A percentile compares a stretch with the other conserved stretches of the same genome.
Evolutionary conservation across 2,113 vertebrate genomes (phyloP).

Genomic region (Oplegnathus fasciatus): DNA sequence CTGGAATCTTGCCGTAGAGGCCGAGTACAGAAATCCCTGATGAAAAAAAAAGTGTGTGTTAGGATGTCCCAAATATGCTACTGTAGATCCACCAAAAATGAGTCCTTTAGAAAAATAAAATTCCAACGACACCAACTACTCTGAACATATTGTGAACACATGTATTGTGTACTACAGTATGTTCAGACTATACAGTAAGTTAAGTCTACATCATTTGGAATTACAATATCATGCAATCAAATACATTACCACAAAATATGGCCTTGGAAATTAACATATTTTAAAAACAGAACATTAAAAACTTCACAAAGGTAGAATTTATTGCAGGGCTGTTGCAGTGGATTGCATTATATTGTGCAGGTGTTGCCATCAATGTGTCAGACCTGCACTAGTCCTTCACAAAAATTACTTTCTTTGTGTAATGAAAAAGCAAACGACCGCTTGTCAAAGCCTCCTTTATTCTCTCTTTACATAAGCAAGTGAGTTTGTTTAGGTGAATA

Average conservation of each 20-base stretch:
- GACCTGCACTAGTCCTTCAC: neutral
- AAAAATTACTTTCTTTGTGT: neutral
- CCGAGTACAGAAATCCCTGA: neutral
- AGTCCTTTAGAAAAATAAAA: neutral
- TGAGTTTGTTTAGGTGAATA: conserved; percentile 17
- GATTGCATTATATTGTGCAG: conserved; percentile 10
- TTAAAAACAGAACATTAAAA: neutral
- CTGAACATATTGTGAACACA: neutral
- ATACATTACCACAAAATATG: too few species aligned
- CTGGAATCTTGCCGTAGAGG: neutral
- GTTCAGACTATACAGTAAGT: neutral
- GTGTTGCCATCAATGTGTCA: neutral
- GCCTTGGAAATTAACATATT: too few species aligned
- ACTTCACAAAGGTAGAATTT: neutral
- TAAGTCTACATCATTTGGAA: too few species aligned
- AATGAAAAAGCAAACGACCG: neutral
- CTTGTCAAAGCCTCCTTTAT: neutral
- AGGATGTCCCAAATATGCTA: neutral
- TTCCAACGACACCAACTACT: neutral
- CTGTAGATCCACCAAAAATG: neutral
- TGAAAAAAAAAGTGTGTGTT: neutral
- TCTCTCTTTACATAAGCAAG: conserved; percentile 7
- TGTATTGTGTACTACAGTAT: neutral
- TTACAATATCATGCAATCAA: too few species aligned
- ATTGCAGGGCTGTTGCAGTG: neutral